These are phyloP conservation scores for Sebastiscus albofasciatus DNA, from an alignment of 2,797 vertebrate genomes.

Conservation along the genomic window DNA sequence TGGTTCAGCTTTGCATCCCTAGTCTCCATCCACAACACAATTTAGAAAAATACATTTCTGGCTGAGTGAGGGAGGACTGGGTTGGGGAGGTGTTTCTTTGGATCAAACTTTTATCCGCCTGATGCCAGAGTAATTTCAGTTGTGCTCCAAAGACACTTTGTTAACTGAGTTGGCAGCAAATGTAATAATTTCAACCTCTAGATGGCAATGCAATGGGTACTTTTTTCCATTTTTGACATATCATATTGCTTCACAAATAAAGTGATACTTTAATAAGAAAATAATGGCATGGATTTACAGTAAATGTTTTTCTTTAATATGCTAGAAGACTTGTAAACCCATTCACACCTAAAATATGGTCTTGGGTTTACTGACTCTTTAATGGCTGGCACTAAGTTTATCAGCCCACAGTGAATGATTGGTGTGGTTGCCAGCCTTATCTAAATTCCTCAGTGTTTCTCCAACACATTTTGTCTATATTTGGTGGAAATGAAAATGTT, in stretches of 20 bases:
- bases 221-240: not conserved
- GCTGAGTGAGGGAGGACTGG: not conserved
- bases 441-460: slow-evolving; percentile 52
- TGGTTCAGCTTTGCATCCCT: too few relatives aligned
- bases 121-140: not conserved
- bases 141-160: not conserved
- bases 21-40: not conserved
- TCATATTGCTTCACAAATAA: not conserved
- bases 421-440: slow-evolving; percentile 43
- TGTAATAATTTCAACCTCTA: not conserved
- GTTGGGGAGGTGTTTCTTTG: not conserved
- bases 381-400: slow-evolving; percentile 35
- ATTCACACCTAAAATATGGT: slow-evolving; percentile 21
- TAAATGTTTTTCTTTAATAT: not conserved
- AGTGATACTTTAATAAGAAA: not conserved
- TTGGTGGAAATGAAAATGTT: slow-evolving; percentile 60
- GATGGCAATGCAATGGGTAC: not conserved
- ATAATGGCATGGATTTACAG: not conserved
- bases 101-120: not conserved
- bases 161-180: not conserved
- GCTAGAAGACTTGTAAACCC: not conserved
- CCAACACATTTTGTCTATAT: slow-evolving; percentile 61
- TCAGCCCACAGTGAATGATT: slow-evolving; percentile 38
- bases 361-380: not conserved
- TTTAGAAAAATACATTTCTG: not conserved